A percentile compares a stretch with the other conserved stretches of the same genome.
Conservation (phyloP, 1,140 invertebrate genomes). For the Eubasilissa regina region DNA sequence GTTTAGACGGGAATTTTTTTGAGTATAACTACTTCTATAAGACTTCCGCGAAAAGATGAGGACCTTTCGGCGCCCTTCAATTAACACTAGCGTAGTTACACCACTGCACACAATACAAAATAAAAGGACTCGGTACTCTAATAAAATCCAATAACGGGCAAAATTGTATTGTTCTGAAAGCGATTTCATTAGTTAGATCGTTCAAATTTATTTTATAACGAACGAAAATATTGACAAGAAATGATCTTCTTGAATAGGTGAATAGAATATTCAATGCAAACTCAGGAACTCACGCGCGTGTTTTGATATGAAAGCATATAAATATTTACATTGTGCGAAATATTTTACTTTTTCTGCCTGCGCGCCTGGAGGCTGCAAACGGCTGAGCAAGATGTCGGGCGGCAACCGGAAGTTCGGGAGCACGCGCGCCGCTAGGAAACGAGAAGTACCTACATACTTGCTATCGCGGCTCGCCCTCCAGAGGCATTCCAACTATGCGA, state of each 20-base stretch:
- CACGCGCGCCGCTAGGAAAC: conserved; percentile 5
- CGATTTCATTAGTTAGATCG: too few relatives aligned
- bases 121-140: too few relatives aligned
- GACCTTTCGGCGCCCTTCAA: too few relatives aligned
- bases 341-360: conserved; percentile 8
- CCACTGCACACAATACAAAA: too few relatives aligned
- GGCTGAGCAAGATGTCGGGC: conserved; percentile 12
- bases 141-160: too few relatives aligned
- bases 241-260: not conserved
- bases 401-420: conserved; percentile 1
- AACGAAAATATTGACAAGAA: not conserved
- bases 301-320: conserved; percentile 24
- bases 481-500: conserved; percentile 34
- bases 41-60: too few relatives aligned
- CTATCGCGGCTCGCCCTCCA: not conserved
- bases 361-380: conserved; percentile 9
- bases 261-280: not conserved
- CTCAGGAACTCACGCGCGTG: not conserved
- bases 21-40: too few relatives aligned
- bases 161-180: too few relatives aligned
- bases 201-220: not conserved
- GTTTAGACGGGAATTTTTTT: too few relatives aligned
- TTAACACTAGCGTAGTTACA: too few relatives aligned
- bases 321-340: conserved; percentile 4
- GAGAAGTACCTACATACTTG: not conserved